Conservation (phyloP, 2,888 invertebrate genomes). For the Ptycholaimellus sp. region DNA sequence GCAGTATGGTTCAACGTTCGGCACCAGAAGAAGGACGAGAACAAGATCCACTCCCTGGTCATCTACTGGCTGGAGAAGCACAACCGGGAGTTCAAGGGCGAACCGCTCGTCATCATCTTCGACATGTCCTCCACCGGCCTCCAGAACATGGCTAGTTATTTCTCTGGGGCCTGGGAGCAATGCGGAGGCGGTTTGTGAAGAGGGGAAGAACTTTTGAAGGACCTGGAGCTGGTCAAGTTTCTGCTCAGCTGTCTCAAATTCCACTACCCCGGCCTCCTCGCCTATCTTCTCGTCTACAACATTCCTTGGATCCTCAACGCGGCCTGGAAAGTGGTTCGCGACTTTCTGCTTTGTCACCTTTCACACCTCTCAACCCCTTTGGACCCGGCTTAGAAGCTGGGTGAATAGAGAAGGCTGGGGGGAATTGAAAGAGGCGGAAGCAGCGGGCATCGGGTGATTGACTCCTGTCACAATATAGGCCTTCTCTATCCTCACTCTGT, state of each 20-base stretch:
- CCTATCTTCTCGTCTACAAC: conserved; percentile 14
- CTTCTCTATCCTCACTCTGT: no score
- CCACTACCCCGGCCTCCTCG: conserved; percentile 15
- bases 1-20: conserved; percentile 19
- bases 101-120: conserved; percentile 14
- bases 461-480: no score
- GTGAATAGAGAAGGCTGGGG: no score
- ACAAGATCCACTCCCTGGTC: conserved; percentile 13
- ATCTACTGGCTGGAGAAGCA: conserved; percentile 21
- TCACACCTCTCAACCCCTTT: no score
- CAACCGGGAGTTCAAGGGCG: conserved; percentile 13
- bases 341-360: no score
- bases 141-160: conserved; percentile 14
- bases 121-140: conserved; percentile 14
- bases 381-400: no score
- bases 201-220: conserved; percentile 9
- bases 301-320: conserved; percentile 16
- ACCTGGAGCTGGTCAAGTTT: conserved; percentile 18
- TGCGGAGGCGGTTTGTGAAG: background rate
- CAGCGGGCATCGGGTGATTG: no score
- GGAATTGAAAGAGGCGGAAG: no score
- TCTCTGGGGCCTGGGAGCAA: background rate
- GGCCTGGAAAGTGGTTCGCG: conserved; percentile 16
- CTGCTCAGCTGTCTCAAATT: conserved; percentile 17
- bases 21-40: conserved; percentile 11